These are phyloP conservation scores for Chymomyza procnemis DNA, from an alignment of 2,888 invertebrate genomes.

Conservation along the genomic window DNA sequence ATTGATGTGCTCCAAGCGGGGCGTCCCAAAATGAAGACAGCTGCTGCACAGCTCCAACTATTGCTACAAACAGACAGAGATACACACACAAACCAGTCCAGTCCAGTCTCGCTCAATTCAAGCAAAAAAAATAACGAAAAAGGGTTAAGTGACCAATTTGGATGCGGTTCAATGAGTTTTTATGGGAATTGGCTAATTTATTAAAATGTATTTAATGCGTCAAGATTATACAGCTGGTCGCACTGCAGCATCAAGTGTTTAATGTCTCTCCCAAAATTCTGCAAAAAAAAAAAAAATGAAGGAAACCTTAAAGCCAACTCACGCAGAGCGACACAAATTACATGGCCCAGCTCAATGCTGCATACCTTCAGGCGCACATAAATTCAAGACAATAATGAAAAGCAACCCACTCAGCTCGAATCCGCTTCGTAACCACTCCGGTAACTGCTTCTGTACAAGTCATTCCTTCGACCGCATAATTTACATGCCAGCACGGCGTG, in stretches of 20 bases:
- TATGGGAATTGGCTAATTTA: constrained; percentile 45
- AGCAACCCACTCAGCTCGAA: constrained; percentile 18
- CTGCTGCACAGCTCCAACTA: constrained; percentile 7
- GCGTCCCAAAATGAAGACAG: constrained; percentile 23
- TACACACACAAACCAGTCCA: neutral
- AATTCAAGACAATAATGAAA: constrained; percentile 29
- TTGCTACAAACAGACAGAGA: too few species aligned
- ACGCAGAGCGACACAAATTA: constrained; percentile 10
- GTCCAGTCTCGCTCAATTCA: neutral
- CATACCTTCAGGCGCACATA: constrained; percentile 48
- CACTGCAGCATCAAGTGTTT: neutral
- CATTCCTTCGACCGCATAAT: constrained; percentile 33
- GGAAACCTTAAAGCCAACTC: constrained; percentile 10
- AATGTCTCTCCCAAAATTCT: neutral
- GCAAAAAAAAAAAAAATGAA: neutral
- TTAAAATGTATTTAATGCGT: constrained; percentile 22
- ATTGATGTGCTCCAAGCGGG: constrained; percentile 46
- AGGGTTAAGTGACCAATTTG: constrained; percentile 61
- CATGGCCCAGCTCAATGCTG: constrained; percentile 18
- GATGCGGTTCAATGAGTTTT: constrained; percentile 54
- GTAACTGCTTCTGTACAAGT: neutral
- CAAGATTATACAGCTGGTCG: constrained; percentile 9
- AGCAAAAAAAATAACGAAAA: constrained; percentile 25
- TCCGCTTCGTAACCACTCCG: constrained; percentile 10
- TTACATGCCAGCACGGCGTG: constrained; percentile 39